Conservation (phyloP, 2,113 vertebrate species). For the Epinephelus moara region DNA sequence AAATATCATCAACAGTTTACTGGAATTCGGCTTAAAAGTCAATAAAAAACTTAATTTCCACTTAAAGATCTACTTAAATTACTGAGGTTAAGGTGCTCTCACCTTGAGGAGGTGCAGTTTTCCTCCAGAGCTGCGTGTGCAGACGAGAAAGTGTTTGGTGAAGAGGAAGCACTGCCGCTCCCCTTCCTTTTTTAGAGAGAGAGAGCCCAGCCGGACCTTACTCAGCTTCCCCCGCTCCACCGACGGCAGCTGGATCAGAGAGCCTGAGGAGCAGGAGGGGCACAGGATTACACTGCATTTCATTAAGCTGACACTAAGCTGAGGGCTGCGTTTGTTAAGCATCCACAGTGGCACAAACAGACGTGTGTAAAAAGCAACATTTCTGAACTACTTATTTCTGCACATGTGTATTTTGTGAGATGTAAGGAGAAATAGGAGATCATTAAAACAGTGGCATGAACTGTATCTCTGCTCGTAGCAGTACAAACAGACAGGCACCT, state of each 20-base stretch:
- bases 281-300: constrained; percentile 49
- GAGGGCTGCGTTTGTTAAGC: constrained; percentile 20
- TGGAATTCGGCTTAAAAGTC: not conserved
- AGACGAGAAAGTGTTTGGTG: constrained; percentile 98
- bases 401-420: not conserved
- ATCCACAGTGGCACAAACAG: constrained; percentile 15
- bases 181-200: constrained; percentile 98
- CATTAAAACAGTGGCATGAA: not conserved
- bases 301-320: constrained; percentile 43
- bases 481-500: not conserved
- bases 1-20: not conserved
- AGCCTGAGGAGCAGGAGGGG: constrained; percentile 84
- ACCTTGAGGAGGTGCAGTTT: constrained; percentile 98
- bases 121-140: constrained; percentile 98
- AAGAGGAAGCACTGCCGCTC: constrained; percentile 99
- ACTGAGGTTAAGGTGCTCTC: constrained; percentile 26
- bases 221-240: constrained; percentile 97
- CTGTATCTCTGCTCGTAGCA: not conserved
- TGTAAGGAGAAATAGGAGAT: not conserved
- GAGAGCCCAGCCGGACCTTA: constrained; percentile 96
- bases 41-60: not conserved
- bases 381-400: not conserved
- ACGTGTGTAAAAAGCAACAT: not conserved
- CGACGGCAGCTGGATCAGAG: constrained; percentile 97
- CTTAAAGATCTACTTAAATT: not conserved